Conservation (phyloP, 1,140 invertebrate genomes). For the Macrosteles quadrilineatus region DNA sequence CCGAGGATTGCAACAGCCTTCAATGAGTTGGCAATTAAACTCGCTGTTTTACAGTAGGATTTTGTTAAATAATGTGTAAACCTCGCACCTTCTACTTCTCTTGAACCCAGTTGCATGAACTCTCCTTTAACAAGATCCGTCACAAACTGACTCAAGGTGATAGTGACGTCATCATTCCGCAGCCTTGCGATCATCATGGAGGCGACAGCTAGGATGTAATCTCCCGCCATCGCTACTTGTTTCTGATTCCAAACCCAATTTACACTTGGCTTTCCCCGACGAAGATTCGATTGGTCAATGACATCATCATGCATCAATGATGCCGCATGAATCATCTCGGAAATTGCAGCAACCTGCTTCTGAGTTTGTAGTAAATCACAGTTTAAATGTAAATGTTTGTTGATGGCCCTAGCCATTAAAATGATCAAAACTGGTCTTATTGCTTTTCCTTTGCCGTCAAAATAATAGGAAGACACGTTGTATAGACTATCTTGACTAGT, state of each 20-base stretch:
- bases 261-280: conserved; percentile 93
- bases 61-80: conserved; percentile 97
- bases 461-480: too few relatives aligned
- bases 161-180: conserved; percentile 88
- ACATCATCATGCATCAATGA: conserved; percentile 99
- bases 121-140: conserved; percentile 95
- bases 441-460: too few relatives aligned
- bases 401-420: too few relatives aligned
- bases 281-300: conserved; percentile 92
- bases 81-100: conserved; percentile 93
- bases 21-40: conserved; percentile 92
- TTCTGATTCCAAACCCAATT: conserved; percentile 96
- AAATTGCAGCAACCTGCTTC: conserved; percentile 90
- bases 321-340: conserved; percentile 99
- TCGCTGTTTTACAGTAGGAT: conserved; percentile 99
- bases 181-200: conserved; percentile 92
- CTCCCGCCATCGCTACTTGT: conserved; percentile 95
- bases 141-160: conserved; percentile 89
- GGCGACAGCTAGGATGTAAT: conserved; percentile 94
- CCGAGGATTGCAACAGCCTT: conserved; percentile 90
- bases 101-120: conserved; percentile 97
- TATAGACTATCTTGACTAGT: too few relatives aligned
- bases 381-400: too few relatives aligned
- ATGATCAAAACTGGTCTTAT: too few relatives aligned
- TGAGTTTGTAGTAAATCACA: conserved; percentile 74